These are phyloP conservation scores for Heliconius charithonia DNA, from an alignment of 2,888 invertebrate species.

Conservation along the genomic window DNA sequence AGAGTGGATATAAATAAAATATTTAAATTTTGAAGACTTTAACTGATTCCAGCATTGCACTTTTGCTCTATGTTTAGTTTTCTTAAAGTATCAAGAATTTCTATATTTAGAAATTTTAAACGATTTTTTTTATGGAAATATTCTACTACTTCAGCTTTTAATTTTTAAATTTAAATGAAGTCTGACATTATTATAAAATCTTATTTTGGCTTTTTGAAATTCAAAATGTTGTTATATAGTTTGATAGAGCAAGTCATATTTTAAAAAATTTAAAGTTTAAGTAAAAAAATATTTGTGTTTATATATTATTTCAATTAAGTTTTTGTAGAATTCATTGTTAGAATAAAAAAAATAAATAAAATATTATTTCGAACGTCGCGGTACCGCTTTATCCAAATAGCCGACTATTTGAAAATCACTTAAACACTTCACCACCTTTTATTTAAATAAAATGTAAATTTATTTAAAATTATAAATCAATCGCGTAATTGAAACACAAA, in stretches of 20 bases:
- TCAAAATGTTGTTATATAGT: too few species aligned
- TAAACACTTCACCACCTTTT: constrained; percentile 24
- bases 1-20: neutral
- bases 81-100: too few species aligned
- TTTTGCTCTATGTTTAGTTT: neutral
- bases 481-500: constrained; percentile 12
- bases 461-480: constrained; percentile 25
- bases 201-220: too few species aligned
- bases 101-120: too few species aligned
- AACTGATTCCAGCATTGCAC: neutral
- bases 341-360: neutral
- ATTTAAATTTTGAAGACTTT: neutral
- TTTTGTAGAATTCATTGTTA: neutral
- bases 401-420: constrained; percentile 21
- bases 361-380: neutral
- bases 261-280: neutral
- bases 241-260: too few species aligned
- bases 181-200: too few species aligned
- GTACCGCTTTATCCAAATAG: neutral
- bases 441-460: constrained; percentile 19
- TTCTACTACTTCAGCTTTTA: too few species aligned
- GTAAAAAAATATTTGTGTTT: neutral
- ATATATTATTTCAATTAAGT: neutral
- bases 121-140: too few species aligned
- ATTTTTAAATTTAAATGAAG: too few species aligned